phyloP scores from a whole-genome alignment of 2,113 vertebrate species.

The Sterrhoptilus dennistouni region DNA sequence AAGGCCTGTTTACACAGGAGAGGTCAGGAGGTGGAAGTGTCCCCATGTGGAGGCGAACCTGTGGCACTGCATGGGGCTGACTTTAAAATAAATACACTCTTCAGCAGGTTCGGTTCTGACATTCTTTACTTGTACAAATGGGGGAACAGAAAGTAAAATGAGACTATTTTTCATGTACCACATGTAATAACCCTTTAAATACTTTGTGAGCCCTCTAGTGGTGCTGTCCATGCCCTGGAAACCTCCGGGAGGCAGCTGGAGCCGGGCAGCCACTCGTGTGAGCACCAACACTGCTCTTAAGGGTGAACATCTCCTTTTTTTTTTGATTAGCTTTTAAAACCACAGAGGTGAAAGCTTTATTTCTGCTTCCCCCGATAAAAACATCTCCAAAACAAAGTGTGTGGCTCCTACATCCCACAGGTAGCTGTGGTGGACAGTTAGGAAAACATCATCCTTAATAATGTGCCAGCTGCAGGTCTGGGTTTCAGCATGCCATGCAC shows the following conservation, averaged over 20 bases:
- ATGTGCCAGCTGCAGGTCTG: not conserved
- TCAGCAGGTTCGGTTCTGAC: not conserved
- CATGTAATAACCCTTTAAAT: not conserved
- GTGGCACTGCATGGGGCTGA: not conserved
- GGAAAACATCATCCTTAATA: not conserved
- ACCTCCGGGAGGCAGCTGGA: not conserved
- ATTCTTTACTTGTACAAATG: rapidly evolving
- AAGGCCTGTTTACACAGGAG: not conserved
- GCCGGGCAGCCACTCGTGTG: rapidly evolving
- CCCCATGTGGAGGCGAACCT: rapidly evolving
- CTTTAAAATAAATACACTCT: not conserved
- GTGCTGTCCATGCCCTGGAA: not conserved
- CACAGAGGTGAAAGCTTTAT: not conserved
- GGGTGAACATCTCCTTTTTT: not conserved
- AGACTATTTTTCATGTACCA: not conserved
- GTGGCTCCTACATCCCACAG: not conserved
- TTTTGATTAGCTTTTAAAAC: not conserved
- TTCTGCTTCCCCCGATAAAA: not conserved
- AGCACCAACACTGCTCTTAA: not conserved
- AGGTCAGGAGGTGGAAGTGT: not conserved
- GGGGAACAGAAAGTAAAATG: not conserved
- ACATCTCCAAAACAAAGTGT: not conserved
- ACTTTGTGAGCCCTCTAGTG: conserved; percentile 46
- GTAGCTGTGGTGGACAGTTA: not conserved
- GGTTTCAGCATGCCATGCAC: not conserved